Evolutionary conservation across 64 coral and sea anemone species (phyloP).

Genomic region (Montipora foliosa): DNA sequence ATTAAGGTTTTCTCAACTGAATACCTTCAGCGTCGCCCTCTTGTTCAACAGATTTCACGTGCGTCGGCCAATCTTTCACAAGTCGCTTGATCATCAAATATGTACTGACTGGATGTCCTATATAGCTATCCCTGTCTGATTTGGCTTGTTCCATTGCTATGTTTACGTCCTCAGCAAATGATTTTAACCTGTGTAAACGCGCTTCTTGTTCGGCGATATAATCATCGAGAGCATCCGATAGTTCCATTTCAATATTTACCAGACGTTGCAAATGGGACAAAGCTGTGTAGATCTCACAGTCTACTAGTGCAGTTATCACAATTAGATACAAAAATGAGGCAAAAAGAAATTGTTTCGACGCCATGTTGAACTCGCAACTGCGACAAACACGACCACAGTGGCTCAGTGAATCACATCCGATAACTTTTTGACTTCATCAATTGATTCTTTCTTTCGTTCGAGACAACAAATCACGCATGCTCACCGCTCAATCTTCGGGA

Average conservation of each 20-base stretch:
- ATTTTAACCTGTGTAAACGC: conserved; percentile 45
- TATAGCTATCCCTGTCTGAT: conserved; percentile 42
- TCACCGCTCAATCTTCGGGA: neutral
- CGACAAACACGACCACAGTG: neutral
- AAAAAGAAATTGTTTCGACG: neutral
- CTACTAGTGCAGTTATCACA: neutral
- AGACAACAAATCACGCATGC: conserved; percentile 32
- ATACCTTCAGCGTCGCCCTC: conserved; percentile 72
- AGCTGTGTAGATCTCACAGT: conserved; percentile 78
- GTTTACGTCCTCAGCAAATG: conserved; percentile 68
- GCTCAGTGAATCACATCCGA: neutral
- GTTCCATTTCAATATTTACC: conserved; percentile 77
- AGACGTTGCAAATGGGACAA: conserved; percentile 84
- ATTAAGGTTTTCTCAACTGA: neutral
- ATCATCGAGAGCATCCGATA: conserved; percentile 74
- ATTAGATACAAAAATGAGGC: neutral
- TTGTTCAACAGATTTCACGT: conserved; percentile 49
- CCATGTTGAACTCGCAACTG: neutral
- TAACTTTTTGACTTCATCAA: neutral
- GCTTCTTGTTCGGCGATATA: conserved; percentile 75
- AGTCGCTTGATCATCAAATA: conserved; percentile 91
- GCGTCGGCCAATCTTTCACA: conserved; percentile 79
- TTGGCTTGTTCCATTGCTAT: conserved; percentile 60
- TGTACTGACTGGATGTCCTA: conserved; percentile 88
- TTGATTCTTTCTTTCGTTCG: neutral